Percentiles rank a stretch among this genome's conserved stretches.
Evolutionary conservation across 2,888 invertebrate genomes (phyloP).

Genomic region (Dromius quadrimaculatus): DNA sequence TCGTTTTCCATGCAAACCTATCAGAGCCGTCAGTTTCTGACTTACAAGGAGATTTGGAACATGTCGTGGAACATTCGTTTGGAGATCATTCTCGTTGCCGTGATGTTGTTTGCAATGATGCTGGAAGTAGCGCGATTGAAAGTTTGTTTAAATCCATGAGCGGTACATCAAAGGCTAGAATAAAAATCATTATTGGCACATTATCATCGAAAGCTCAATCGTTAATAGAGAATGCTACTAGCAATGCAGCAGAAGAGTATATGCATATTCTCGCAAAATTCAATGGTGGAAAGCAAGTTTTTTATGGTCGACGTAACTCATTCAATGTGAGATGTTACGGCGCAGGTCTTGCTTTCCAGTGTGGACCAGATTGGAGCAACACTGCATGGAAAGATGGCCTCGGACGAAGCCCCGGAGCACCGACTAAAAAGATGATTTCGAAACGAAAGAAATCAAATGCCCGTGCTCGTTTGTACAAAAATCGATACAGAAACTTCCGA

Average conservation of each 20-base stretch:
- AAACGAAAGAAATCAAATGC: neutral
- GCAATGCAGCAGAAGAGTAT: neutral
- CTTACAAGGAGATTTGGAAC: neutral
- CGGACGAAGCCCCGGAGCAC: neutral
- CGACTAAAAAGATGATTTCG: neutral
- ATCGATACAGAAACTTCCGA: neutral
- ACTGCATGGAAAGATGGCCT: neutral
- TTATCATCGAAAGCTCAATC: neutral
- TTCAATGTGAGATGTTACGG: neutral
- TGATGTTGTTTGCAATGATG: neutral
- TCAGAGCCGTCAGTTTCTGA: neutral
- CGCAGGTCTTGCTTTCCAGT: neutral
- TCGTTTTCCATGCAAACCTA: neutral
- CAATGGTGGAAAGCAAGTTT: neutral
- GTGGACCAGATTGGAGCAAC: neutral
- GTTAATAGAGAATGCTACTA: neutral
- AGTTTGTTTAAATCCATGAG: neutral
- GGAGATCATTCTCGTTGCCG: neutral
- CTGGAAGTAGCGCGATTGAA: neutral
- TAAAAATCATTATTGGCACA: too few relatives aligned
- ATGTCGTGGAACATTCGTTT: neutral
- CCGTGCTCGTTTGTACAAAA: neutral
- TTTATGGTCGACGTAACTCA: neutral
- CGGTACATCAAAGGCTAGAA: neutral
- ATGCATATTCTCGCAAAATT: constrained; percentile 5